Conservation (phyloP, 1,140 invertebrate species). For the Ditylenchus dipsaci region DNA sequence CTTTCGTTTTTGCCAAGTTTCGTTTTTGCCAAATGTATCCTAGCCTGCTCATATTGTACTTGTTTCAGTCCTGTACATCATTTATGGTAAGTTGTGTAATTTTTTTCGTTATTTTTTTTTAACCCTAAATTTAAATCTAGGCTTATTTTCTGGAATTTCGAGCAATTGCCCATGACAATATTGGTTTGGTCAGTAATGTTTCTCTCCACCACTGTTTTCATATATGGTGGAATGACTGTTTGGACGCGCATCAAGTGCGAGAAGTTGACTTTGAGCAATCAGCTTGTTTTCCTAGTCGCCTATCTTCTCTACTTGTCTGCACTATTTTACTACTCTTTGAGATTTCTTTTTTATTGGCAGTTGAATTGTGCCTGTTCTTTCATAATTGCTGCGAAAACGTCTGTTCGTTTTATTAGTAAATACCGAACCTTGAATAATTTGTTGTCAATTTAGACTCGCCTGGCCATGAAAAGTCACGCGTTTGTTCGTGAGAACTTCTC, state of each 20-base stretch:
- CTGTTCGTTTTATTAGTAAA: conserved; percentile 17
- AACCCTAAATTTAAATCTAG: conserved; percentile 29
- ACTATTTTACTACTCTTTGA: conserved; percentile 50
- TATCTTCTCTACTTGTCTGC: conserved; percentile 36
- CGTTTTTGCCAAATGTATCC: too few relatives aligned
- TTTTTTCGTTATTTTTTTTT: too few relatives aligned
- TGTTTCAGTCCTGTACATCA: conserved; percentile 14
- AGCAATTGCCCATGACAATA: conserved; percentile 44
- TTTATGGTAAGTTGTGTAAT: not conserved
- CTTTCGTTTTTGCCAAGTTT: too few relatives aligned
- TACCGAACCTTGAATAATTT: too few relatives aligned
- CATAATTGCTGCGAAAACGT: conserved; percentile 58
- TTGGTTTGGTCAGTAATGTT: conserved; percentile 50
- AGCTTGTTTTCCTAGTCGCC: conserved; percentile 22
- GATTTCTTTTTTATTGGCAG: conserved; percentile 45
- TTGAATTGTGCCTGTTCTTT: conserved; percentile 56
- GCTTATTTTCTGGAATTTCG: conserved; percentile 54
- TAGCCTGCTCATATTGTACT: not conserved
- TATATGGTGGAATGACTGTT: conserved; percentile 36
- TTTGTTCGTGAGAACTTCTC: conserved; percentile 53
- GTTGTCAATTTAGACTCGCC: conserved; percentile 43
- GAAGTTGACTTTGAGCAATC: conserved; percentile 17
- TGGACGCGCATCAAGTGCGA: conserved; percentile 38
- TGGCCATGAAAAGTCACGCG: conserved; percentile 57
- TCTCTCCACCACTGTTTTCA: conserved; percentile 45